Percentiles rank a stretch among this genome's conserved stretches.
Evolutionary conservation across 2,113 vertebrate genomes (phyloP).

Genomic region (Spilogale gracilis): DNA sequence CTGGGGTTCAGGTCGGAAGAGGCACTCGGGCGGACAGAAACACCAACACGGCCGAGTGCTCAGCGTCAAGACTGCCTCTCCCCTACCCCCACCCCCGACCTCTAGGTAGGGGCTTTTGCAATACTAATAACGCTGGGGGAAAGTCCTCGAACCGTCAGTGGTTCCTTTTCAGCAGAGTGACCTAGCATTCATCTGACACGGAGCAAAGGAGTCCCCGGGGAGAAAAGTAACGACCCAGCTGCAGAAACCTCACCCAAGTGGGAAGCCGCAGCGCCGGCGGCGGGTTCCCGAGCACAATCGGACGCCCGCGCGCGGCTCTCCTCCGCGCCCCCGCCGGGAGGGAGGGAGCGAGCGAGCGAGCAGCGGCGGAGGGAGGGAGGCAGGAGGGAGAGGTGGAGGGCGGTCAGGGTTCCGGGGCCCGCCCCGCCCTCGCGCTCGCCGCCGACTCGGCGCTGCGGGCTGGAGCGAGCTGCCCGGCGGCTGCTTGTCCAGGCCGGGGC

Average conservation of each 20-base stretch:
- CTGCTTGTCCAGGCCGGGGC: conserved; percentile 43
- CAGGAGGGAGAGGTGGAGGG: neutral
- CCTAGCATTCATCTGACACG: neutral
- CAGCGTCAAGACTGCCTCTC: neutral
- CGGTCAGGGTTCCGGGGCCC: neutral
- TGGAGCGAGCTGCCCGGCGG: conserved; percentile 35
- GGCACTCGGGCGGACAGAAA: neutral
- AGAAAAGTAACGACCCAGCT: neutral
- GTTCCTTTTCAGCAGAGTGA: neutral
- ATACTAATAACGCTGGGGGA: neutral
- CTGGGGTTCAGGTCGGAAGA: neutral
- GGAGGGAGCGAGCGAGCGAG: neutral
- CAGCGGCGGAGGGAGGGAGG: rapidly evolving
- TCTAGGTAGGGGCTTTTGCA: neutral
- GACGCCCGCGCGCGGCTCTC: neutral
- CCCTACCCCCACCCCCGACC: neutral
- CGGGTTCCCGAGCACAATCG: neutral
- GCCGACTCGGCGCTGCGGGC: conserved; percentile 17
- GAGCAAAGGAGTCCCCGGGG: neutral
- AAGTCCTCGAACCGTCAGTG: neutral
- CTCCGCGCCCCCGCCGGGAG: neutral
- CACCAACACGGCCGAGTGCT: neutral
- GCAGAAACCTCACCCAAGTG: neutral
- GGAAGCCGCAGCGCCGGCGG: neutral
- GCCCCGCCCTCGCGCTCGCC: conserved; percentile 65